Base-by-base conservation (phyloP, 2,797 vertebrate genomes). In the Peromyscus eremicus region DNA sequence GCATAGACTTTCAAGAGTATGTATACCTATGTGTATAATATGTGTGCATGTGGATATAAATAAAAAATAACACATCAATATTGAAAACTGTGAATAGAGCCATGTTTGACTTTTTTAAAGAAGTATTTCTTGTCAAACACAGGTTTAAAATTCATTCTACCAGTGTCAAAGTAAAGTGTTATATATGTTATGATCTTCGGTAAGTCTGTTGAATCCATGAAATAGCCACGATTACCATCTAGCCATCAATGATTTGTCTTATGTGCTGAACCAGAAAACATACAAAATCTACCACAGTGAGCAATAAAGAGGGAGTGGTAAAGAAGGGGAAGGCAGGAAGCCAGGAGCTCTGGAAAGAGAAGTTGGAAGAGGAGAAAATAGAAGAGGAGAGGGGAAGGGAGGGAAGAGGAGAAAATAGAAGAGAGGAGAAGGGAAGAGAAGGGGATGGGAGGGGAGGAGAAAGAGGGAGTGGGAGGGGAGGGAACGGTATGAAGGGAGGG, bases 71-170 rank as follows among this genome's bases (percentile, higher is more conserved):
- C 19, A 80, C 10, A 37, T 25, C 27, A 37, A 40, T 37, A 66
- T 64, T 62, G 37, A 2, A 17, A 66, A 52, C 10, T 27, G 8
- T 68, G 52, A 80, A n/a, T 66, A 37, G 17, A 32, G 49, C 17
- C 62, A 83, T 55, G 79, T 37, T 92, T 82, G 55, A 77, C 5
- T 87, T 83, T 93, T 73, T 46, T 82, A 83, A 94, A 57, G 12
- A 77, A 79, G 40, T 23, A 9, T 34, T 79, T 91, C 27, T 75
- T 66, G 34, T 52, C 46, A 86, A 93, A 88, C 9, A 5, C 19
- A 75, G 4, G 0, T 43, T 32, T n/a, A 37, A n/a, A 40, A 85
- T 55, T 71, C 17, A 32, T 60, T 7, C 23, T 85, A 91, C 23
- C 27, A 80, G 52, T 37, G 11, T 29, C 68, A 76, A 68, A 57